phyloP scores from a whole-genome alignment of 2,113 vertebrate species.

The Chascanopsetta lugubris region DNA sequence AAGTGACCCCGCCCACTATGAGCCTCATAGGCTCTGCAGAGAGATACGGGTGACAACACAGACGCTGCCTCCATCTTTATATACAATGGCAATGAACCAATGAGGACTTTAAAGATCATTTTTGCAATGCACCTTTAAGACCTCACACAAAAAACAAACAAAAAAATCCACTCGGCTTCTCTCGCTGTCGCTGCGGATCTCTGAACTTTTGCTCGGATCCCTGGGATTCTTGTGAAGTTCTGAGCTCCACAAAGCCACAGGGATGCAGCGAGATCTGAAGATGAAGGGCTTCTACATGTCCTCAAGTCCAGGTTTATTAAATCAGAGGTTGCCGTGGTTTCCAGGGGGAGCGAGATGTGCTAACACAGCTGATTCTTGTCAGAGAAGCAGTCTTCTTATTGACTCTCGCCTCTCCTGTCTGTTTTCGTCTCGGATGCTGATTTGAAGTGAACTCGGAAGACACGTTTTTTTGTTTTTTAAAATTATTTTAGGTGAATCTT shows the following conservation, averaged over 20 bases:
- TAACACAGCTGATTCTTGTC: conserved; percentile 7
- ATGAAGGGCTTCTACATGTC: not conserved
- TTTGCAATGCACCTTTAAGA: no score
- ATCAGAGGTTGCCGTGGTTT: not conserved
- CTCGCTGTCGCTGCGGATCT: not conserved
- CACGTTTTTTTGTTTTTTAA: not conserved
- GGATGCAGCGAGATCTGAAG: not conserved
- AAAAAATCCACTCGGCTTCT: not conserved
- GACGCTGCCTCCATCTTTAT: no score
- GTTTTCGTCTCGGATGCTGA: not conserved
- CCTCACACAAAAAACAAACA: no score
- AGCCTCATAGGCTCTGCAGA: no score
- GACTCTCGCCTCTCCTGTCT: not conserved
- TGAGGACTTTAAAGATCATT: not conserved
- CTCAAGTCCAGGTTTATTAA: not conserved
- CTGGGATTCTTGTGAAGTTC: not conserved
- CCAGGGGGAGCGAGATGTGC: not conserved
- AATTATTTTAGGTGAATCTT: not conserved
- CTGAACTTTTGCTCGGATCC: not conserved
- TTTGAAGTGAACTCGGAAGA: not conserved
- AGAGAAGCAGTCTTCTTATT: not conserved
- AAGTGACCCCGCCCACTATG: no score
- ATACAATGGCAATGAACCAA: not conserved
- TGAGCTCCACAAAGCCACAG: not conserved
- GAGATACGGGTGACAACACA: no score